Base-by-base conservation (phyloP, 2,797 vertebrate genomes). In the Hemibagrus guttatus region DNA sequence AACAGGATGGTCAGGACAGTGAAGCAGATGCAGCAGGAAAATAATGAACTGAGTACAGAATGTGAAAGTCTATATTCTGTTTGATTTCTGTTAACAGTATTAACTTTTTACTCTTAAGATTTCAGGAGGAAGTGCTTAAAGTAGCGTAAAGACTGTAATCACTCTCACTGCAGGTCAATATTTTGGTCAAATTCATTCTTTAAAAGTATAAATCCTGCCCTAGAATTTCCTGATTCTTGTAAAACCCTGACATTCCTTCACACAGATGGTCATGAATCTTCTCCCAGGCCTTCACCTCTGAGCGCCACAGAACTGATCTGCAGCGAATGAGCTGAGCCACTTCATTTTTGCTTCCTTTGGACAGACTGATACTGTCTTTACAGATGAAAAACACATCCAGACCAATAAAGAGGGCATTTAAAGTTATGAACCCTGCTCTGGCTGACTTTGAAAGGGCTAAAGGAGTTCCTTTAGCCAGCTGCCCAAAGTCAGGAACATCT, bases 401-500 rank as follows among this genome's bases (percentile, higher is more conserved):
- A 23, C 94, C 94, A 2, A 96, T 76, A 84, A 95, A 95, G 3
- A 94, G 86, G 31, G 92, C 92, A 14, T 95, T 95, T 21, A 91
- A 0, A 0, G 75, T 85, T 0, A 95, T 94, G 1, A 94, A 4
- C 13, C 92, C 92, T 0, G 83, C 92, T 81, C 94, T 93, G n/a
- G 91, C 92, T 16, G 91, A 54, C 1, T 91, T 89, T n/a, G 92
- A 71, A 8, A 92, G 26, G 0, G 90, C 92, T 2, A 92, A 74
- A 2, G 93, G 75, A 0, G 89, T 92, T 88, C 90, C 94, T 59
- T 35, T 89, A 14, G 91, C 93, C 23, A 93, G 86, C 83, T 94
- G 92, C 6, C 93, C 92, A 19, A 95, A 86, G 59, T 94, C 94
- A 23, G 94, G 91, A 87, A 95, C 81, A 1, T 95, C 94, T 35